Evolutionary conservation across 2,113 vertebrate species (phyloP), one percentile per base, ranked within the genome.

Genomic region (Lepus americanus): DNA sequence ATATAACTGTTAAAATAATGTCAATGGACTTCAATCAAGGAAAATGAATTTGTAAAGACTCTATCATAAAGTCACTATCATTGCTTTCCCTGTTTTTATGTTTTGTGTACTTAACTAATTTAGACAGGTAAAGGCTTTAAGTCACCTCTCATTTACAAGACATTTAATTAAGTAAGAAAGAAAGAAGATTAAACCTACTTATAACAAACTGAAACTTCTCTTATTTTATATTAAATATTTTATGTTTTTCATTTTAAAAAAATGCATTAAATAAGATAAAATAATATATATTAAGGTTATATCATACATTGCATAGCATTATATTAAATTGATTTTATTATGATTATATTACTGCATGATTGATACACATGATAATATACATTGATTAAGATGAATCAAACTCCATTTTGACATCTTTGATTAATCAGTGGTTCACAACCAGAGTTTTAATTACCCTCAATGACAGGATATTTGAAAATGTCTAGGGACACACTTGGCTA

Each of bases 1-100:
- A 80, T 53, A 81, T 72, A 92, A 81, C 29, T 77, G 3, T 73
- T 77, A 77, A 88, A 77, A 88, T 92, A 66, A 84, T 85, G 86
- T 44, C 82, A 93, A 33, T 88, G 70, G 66, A 77, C 51, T 77
- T 96, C 64, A 61, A 73, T 73, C 51, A 73, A 72, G 44, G 66
- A 81, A 89, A 61, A 85, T 49, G 22, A 23, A 93, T 82, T 73
- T 81, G 16, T 86, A 5, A 7, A 63, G 64, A 88, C 6, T 12
- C 9, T n/a, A 22, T 51, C 78, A 73, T 91, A 90, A 84, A 96
- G 19, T 19, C 6, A 72, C 0, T 1, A 23, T 72, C 22, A 84
- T 9, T 27, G 31, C 33, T 51, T 14, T 5, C 3, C 9, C 19
- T 36, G 4, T 31, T 87, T 33, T 84, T 61, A 70, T 36, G 22